Percentiles rank a stretch among this genome's conserved stretches.
phyloP scores from a whole-genome alignment of 1,140 invertebrate genomes.

The Ips typographus region DNA sequence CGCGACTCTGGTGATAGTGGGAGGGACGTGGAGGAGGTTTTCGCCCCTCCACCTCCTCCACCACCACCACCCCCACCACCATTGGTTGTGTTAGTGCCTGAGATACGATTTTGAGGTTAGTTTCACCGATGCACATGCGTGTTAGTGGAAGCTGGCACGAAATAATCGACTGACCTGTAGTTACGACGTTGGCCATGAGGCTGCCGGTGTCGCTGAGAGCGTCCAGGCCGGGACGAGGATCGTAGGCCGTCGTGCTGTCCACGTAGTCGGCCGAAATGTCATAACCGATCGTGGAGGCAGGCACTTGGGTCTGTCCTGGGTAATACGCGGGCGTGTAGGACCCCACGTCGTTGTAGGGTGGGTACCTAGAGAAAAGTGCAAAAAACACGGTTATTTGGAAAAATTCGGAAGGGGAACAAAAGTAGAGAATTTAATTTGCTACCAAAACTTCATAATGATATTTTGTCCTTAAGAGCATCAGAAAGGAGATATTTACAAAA shows the following conservation, averaged over 20 bases:
- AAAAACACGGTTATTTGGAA: background rate
- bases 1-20: conserved; percentile 42
- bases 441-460: too few relatives aligned
- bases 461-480: too few relatives aligned
- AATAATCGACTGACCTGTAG: conserved; percentile 55
- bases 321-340: conserved; percentile 57
- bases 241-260: conserved; percentile 81
- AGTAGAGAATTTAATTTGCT: too few relatives aligned
- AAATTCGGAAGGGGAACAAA: too few relatives aligned
- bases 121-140: conserved; percentile 12
- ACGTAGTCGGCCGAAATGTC: conserved; percentile 81
- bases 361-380: conserved; percentile 47
- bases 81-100: conserved; percentile 48
- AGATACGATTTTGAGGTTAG: conserved; percentile 17
- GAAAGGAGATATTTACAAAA: too few relatives aligned
- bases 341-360: conserved; percentile 58
- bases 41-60: conserved; percentile 30
- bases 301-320: conserved; percentile 52
- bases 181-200: conserved; percentile 59
- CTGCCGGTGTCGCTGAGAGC: conserved; percentile 56
- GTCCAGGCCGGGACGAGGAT: conserved; percentile 71
- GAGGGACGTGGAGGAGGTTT: conserved; percentile 24
- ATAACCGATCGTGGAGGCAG: conserved; percentile 57
- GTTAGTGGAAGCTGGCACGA: background rate
- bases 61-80: conserved; percentile 40